Evolutionary conservation across 1,140 invertebrate species (phyloP), one percentile per base, ranked within the genome.

Genomic region (Solenopsis invicta): DNA sequence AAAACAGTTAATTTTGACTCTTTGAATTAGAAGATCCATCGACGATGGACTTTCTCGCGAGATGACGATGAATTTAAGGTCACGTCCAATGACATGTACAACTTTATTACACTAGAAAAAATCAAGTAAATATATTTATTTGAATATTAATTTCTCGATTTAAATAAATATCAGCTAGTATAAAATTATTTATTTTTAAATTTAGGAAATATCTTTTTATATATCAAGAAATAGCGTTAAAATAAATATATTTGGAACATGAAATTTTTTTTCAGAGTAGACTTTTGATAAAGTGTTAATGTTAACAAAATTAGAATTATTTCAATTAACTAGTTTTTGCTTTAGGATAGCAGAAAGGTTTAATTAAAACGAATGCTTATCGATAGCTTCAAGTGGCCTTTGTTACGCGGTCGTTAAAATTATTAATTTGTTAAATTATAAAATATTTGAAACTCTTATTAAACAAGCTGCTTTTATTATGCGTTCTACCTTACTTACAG

Each of bases 1-100:
- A 37, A 78, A 67, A 67, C 29, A n/a, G 13, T 80, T 67, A 67
- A 80, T 67, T 66, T 62, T 67, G n/a, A 52, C 29, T 61, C 45
- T 34, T 37, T 21, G 8, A 10, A 67, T 66, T 64, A 10, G 18
- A 77, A 64, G 41, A 5, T 29, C 0, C 6, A 54, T 54, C n/a
- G 62, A n/a, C 50, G 29, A 78, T 9, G 37, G 4, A 21, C 37
- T 54, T 12, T 29, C 4, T 56, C 18, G 59, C 61, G 54, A 45
- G n/a, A 18, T 24, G 24, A 52, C 13, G 41, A 62, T 21, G n/a
- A 80, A 16, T 29, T 54, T 56, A 41, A 48, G 29, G 0, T 37
- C 37, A 29, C 62, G n/a, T n/a, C n/a, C n/a, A n/a, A 56, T 71
- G 21, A 54, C n/a, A 24, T 24, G 34, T 16, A 34, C 52, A 41